Evolutionary conservation across 2,797 vertebrate genomes (phyloP).

Genomic region (Phrynocephalus forsythii): DNA sequence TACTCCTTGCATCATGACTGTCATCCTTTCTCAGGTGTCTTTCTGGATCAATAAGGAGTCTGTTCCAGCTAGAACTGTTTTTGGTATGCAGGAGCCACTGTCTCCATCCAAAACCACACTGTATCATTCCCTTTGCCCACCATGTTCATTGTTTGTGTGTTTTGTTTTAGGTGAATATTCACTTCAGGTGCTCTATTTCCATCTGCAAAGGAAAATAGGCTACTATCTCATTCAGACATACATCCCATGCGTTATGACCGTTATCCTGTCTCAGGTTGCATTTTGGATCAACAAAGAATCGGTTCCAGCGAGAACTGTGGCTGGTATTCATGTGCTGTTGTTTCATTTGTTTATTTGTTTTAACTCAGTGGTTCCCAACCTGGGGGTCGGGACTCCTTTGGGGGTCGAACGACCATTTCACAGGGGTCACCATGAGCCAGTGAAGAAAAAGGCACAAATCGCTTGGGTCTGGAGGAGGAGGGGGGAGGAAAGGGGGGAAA

Average conservation of each 20-base stretch:
- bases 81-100: slow-evolving; percentile 84
- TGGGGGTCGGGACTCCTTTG: no score
- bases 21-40: slow-evolving; percentile 99
- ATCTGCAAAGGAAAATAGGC: slow-evolving; percentile 85
- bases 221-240: slow-evolving; percentile 89
- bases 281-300: slow-evolving; percentile 88
- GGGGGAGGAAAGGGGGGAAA: no score
- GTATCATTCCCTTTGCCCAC: slow-evolving; percentile 32
- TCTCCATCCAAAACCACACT: slow-evolving; percentile 29
- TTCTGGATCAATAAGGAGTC: slow-evolving; percentile 99
- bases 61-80: slow-evolving; percentile 96
- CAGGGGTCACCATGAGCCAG: no score
- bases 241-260: slow-evolving; percentile 86
- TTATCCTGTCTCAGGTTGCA: slow-evolving; percentile 86
- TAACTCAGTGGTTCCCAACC: slow-evolving; percentile 26
- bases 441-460: no score
- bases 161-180: slow-evolving; percentile 84
- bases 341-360: no score
- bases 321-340: slow-evolving; percentile 73
- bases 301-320: slow-evolving; percentile 82
- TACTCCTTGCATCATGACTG: slow-evolving; percentile 99
- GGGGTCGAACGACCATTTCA: no score
- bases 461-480: no score
- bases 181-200: slow-evolving; percentile 82
- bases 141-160: slow-evolving; percentile 65